phyloP scores from a whole-genome alignment of 2,888 invertebrate species.

The Pseudococcus jackbeardsleyi region DNA sequence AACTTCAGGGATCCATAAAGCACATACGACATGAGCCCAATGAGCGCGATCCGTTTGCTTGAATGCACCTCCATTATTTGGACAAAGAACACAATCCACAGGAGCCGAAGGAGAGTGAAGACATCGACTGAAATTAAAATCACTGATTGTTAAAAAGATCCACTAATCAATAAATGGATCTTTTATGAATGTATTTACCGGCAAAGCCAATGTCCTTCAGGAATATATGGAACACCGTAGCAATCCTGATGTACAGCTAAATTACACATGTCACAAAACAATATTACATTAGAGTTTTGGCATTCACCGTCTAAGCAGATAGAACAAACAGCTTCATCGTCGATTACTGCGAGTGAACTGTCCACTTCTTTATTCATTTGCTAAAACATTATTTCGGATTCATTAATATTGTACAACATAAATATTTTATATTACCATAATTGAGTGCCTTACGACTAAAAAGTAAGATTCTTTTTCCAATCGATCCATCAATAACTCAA shows the following conservation, averaged over 20 bases:
- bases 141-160: neutral
- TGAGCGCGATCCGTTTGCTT: constrained; percentile 96
- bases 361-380: constrained; percentile 67
- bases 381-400: constrained; percentile 50
- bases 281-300: constrained; percentile 97
- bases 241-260: constrained; percentile 99
- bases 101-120: constrained; percentile 95
- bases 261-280: constrained; percentile 99
- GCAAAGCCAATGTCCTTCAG: constrained; percentile 98
- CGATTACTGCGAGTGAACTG: constrained; percentile 78
- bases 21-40: constrained; percentile 99
- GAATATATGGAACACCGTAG: constrained; percentile 97
- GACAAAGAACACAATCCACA: constrained; percentile 97
- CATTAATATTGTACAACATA: neutral
- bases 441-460: constrained; percentile 73
- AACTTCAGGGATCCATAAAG: constrained; percentile 99
- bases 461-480: constrained; percentile 98
- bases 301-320: constrained; percentile 99
- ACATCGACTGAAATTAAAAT: constrained; percentile 77
- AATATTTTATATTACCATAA: no score
- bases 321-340: constrained; percentile 98
- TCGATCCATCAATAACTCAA: constrained; percentile 97
- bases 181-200: constrained; percentile 68
- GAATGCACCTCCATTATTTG: constrained; percentile 97
- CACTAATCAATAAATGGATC: neutral